Conservation (phyloP, 2,888 invertebrate species). For the Nemoura dubitans region DNA sequence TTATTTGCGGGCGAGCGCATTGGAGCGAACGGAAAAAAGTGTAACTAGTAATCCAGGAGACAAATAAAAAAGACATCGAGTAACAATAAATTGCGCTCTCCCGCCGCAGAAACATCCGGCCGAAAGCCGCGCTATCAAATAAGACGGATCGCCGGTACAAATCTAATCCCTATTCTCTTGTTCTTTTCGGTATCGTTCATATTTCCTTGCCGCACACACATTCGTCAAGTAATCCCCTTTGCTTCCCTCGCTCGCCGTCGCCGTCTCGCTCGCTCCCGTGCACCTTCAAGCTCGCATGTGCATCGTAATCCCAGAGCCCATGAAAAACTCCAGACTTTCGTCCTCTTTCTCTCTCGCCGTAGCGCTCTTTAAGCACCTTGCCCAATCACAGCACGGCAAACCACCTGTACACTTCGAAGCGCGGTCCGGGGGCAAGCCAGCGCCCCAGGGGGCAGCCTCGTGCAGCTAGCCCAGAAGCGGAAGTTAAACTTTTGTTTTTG, state of each 20-base stretch:
- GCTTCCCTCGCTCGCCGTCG: conserved; percentile 2
- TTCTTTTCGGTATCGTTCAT: conserved; percentile 37
- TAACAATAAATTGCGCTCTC: background rate
- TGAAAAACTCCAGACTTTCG: background rate
- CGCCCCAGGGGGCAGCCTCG: background rate
- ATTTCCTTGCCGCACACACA: conserved; percentile 35
- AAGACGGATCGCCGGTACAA: conserved; percentile 33
- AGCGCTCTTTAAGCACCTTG: background rate
- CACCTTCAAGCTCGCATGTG: background rate
- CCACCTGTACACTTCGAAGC: conserved; percentile 33
- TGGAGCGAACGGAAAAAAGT: background rate
- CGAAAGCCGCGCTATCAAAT: conserved; percentile 38
- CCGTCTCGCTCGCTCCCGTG: background rate
- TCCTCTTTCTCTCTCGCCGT: background rate
- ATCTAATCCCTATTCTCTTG: conserved; percentile 31
- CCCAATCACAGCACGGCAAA: conserved; percentile 19
- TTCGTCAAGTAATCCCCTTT: conserved; percentile 38
- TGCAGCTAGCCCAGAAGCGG: background rate
- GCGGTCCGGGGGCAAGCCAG: background rate
- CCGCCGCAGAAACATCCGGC: background rate
- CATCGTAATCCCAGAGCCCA: background rate
- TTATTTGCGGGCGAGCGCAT: background rate
- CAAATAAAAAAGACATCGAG: conserved; percentile 12
- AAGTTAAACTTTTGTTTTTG: background rate
- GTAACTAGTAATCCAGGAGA: conserved; percentile 1